Evolutionary conservation across 2,113 vertebrate species (phyloP).

Genomic region (Odocoileus virginianus): DNA sequence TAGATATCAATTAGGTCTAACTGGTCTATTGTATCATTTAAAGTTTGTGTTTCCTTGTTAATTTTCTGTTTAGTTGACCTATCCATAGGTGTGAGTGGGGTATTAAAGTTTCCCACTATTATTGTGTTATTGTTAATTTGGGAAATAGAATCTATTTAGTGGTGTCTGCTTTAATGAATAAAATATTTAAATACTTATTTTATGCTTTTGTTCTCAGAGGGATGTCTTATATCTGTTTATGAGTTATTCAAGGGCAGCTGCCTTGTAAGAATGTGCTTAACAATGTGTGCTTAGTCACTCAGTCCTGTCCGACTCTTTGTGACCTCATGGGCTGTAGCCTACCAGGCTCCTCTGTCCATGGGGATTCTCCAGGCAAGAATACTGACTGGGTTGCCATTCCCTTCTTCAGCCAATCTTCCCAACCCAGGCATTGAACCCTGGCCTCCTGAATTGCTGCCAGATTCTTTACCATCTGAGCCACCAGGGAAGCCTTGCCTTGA

Average conservation of each 20-base stretch:
- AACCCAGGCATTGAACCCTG: neutral
- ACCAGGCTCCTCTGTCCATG: neutral
- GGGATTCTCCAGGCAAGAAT: neutral
- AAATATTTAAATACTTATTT: conserved; percentile 19
- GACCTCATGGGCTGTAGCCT: neutral
- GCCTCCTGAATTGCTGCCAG: neutral
- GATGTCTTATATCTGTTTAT: neutral
- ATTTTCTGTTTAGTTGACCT: too few relatives aligned
- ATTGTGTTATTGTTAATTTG: neutral
- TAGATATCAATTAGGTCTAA: too few relatives aligned
- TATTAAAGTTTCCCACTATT: too few relatives aligned
- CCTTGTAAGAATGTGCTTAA: neutral
- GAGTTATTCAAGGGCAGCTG: neutral
- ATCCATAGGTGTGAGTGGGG: too few relatives aligned
- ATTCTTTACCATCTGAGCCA: neutral
- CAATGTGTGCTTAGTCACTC: neutral
- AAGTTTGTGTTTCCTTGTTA: too few relatives aligned
- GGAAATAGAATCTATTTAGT: neutral
- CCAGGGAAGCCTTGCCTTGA: neutral
- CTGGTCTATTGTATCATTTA: too few relatives aligned
- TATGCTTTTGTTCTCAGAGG: neutral
- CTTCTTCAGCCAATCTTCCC: neutral
- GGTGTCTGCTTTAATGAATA: neutral
- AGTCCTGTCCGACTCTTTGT: neutral
- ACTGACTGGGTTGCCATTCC: neutral